These are phyloP conservation scores for Xenops minutus DNA, from an alignment of 2,797 vertebrate genomes.

Conservation along the genomic window DNA sequence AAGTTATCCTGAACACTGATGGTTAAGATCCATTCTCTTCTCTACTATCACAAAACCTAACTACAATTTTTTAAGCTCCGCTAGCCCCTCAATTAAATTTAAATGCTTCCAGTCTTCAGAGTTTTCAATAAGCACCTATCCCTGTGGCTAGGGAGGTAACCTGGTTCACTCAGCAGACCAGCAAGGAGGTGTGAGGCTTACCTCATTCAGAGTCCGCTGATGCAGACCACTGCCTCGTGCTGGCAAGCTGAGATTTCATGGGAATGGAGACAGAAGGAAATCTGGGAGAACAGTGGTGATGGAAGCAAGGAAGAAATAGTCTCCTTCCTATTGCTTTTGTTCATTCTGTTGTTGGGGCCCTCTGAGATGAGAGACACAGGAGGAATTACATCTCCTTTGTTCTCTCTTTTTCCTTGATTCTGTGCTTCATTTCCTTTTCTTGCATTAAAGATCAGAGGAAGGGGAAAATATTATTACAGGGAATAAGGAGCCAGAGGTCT, in stretches of 20 bases:
- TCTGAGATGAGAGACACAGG: background rate
- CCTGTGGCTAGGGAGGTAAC: background rate
- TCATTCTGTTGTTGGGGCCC: background rate
- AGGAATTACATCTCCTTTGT: background rate
- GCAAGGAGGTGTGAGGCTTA: background rate
- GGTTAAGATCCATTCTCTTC: background rate
- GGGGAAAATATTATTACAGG: background rate
- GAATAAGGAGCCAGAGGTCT: background rate
- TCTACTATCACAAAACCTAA: background rate
- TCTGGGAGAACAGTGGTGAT: background rate
- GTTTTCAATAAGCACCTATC: background rate
- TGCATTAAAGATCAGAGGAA: background rate
- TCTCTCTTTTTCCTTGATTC: background rate
- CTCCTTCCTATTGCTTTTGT: background rate
- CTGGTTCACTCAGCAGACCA: background rate
- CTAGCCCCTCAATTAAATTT: background rate
- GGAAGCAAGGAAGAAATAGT: background rate
- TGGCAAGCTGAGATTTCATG: background rate
- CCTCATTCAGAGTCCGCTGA: background rate
- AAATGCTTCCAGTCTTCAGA: background rate
- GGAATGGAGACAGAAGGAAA: background rate
- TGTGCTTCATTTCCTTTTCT: constrained; percentile 2
- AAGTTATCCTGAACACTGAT: background rate
- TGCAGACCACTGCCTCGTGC: background rate
- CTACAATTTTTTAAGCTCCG: background rate